Conservation (phyloP, 2,797 vertebrate genomes). For the Xerus rutilus region DNA sequence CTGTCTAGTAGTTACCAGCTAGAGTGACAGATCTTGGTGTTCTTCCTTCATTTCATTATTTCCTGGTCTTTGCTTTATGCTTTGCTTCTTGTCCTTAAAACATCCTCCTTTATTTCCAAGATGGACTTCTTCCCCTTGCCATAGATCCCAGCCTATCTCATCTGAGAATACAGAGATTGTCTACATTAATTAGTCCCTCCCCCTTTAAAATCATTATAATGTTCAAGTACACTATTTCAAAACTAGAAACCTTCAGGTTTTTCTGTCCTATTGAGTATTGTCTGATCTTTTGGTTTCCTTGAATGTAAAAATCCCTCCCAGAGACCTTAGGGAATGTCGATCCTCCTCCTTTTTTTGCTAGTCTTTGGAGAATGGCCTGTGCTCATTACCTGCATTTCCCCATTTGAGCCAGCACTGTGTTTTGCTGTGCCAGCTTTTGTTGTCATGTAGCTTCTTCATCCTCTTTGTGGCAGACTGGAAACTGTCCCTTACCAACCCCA, state of each 20-base stretch:
- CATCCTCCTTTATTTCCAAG: background rate
- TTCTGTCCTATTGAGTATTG: background rate
- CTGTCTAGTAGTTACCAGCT: background rate
- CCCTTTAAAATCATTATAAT: background rate
- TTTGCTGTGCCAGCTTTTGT: background rate
- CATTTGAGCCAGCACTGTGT: background rate
- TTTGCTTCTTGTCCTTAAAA: background rate
- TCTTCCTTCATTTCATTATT: background rate
- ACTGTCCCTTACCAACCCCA: background rate
- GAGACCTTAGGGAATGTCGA: background rate
- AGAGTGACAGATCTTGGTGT: background rate
- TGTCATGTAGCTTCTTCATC: background rate
- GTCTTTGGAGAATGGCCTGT: background rate
- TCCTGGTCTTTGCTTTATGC: background rate
- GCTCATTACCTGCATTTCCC: background rate
- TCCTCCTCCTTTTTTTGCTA: background rate
- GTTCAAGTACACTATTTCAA: background rate
- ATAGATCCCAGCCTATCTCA: background rate
- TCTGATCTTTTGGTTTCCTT: background rate
- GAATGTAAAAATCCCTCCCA: background rate
- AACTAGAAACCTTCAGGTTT: background rate
- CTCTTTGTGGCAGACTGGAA: background rate
- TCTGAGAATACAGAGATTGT: background rate
- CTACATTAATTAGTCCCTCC: background rate
- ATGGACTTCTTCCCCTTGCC: background rate